Base-by-base conservation (phyloP, 30 jellyfish, hydroid and myxozoan species). In the Catostylus mosaicus region DNA sequence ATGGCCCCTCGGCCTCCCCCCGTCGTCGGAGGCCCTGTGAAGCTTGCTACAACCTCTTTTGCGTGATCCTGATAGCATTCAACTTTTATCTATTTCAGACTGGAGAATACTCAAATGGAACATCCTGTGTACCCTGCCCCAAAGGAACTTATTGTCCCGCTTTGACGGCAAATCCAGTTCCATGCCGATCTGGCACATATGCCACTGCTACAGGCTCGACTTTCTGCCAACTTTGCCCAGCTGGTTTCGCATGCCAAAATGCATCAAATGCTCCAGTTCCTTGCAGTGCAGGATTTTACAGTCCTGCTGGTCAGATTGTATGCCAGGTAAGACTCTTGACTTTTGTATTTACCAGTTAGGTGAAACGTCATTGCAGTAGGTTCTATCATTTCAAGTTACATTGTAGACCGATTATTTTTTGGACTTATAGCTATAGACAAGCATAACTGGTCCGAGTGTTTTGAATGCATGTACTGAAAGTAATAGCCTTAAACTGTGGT, bases 121-220 rank as follows among this genome's bases (percentile, higher is more conserved):
- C 96, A 0, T 26, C 89, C 14, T 92, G 98, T 73, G 88, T 59
- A 24, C 52, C 80, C 19, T 92, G 98, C 87, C 52, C 52, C 65
- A 72, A 54, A 66, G 98, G 98, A 24, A 77, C 57, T 56, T 92
- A 92, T 83, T 92, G 98, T 68, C 98, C 98, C 0, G 77, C 96
- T 0, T 38, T 93, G 27, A 2, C 90, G 7, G 37, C 95, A 38
- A 73, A 72, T 23, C 98, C 98, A 1, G 68, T 92, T 5, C 89
- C 96, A 4, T 92, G 98, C 32, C 96, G 91, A 23, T 48, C 85
- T 47, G 98, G 96, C 4, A 92, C 98, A 34, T 92, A 34, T 81
- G 86, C 96, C 16, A 22, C 89, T 31, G 47, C 88, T 6, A 72
- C 85, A 29, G 87, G 96, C 8, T 67, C 90, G 3, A 60, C 67